Base-by-base conservation (phyloP, 2,888 invertebrate genomes). In the Rutpela maculata region DNA sequence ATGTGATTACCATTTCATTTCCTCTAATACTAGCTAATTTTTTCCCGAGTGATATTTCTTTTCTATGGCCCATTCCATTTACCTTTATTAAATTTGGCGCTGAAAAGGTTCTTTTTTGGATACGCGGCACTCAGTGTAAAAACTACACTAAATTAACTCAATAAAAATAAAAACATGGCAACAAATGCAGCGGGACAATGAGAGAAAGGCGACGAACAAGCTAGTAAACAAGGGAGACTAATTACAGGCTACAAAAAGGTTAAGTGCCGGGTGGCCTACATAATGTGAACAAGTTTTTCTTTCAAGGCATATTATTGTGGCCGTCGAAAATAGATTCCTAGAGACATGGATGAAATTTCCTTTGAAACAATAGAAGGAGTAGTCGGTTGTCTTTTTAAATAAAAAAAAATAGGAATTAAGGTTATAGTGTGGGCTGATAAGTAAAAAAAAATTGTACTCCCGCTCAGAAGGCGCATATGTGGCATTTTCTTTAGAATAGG, bases 171-270 rank as follows among this genome's bases (percentile, higher is more conserved):
- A 50, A 50, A n/a, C 50, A n/a, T 50, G 50, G 0, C 12, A 50
- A 50, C 50, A 17, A 15, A 50, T 50, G n/a, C 50, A n/a, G n/a
- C 2, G n/a, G n/a, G 50, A 50, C 15, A 50, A n/a, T 50, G 3
- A 50, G 50, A 50, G 50, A 50, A 50, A 17, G 50, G n/a, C 50
- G 50, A 50, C 5, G 50, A 15, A 50, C 50, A 50, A 50, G n/a
- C 50, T 50, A 50, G 50, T 50, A 50, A 50, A 50, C 50, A 50
- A 6, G 50, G 50, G 50, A 50, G 50, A 50, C 50, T 50, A 50
- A 50, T 50, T 50, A 50, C 50, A n/a, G n/a, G 50, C 15, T 50
- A 50, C 50, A 50, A 50, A 50, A 50, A 50, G 50, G 50, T 50
- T 50, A 50, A 50, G 50, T 50, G 50, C 50, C n/a, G 50, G 6